Evolutionary conservation across 2,113 vertebrate species (phyloP).

Genomic region (Mesitornis unicolor): DNA sequence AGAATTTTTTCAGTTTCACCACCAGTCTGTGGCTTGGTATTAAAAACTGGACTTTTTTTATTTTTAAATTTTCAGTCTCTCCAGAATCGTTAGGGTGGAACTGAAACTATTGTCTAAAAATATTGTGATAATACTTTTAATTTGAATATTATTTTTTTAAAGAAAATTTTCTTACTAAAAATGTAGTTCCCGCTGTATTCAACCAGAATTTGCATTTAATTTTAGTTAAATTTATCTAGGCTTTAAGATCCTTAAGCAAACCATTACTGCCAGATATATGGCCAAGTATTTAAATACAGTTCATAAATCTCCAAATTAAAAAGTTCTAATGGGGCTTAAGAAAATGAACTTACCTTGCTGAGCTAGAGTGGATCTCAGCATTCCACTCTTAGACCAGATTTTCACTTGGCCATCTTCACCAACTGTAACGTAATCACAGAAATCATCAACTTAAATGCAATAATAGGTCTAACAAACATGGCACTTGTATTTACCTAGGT

Average conservation of each 20-base stretch:
- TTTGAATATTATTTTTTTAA: neutral
- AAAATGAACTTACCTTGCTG: conserved; percentile 84
- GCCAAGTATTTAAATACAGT: neutral
- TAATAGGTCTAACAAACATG: neutral
- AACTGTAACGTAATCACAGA: conserved; percentile 71
- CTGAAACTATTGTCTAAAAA: neutral
- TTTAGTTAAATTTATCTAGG: neutral
- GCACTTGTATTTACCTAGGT: neutral
- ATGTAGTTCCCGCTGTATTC: neutral
- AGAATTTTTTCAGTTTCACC: neutral
- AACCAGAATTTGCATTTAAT: neutral
- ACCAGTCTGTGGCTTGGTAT: neutral
- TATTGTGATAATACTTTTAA: neutral
- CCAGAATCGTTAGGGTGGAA: neutral
- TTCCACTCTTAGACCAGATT: conserved; percentile 98
- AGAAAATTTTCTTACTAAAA: neutral
- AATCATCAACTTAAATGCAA: neutral
- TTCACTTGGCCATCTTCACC: conserved; percentile 98
- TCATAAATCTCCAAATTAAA: neutral
- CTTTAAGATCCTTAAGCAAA: neutral
- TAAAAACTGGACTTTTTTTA: neutral
- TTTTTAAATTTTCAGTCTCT: neutral
- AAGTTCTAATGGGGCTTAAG: neutral
- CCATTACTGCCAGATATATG: neutral
- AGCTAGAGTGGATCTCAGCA: conserved; percentile 93